Conservation (phyloP, 2,888 invertebrate species). For the Chrysolina americana region DNA sequence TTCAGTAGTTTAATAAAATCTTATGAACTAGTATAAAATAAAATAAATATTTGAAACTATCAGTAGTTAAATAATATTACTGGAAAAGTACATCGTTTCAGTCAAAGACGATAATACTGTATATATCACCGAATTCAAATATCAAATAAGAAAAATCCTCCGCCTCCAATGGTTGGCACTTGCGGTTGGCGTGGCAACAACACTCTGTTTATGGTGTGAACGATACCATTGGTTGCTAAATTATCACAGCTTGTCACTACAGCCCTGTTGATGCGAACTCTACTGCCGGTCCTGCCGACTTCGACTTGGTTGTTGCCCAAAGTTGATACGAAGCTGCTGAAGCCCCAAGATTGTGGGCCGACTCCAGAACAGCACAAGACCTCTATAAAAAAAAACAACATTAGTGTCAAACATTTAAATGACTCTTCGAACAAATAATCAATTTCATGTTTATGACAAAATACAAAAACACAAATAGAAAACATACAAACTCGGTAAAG, state of each 20-base stretch:
- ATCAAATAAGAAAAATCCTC: slow-evolving; percentile 65
- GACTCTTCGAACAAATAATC: not conserved
- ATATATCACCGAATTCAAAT: slow-evolving; percentile 55
- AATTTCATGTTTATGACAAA: no score
- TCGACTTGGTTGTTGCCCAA: slow-evolving; percentile 63
- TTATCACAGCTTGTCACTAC: slow-evolving; percentile 70
- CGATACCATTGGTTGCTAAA: slow-evolving; percentile 73
- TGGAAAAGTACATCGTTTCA: slow-evolving; percentile 20
- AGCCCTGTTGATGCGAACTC: slow-evolving; percentile 64
- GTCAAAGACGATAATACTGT: slow-evolving; percentile 16
- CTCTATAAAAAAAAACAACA: slow-evolving; percentile 61
- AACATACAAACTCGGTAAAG: no score
- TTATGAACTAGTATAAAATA: slow-evolving; percentile 8
- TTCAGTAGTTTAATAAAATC: not conserved
- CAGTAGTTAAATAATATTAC: not conserved
- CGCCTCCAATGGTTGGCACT: slow-evolving; percentile 59
- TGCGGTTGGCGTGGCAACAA: slow-evolving; percentile 67
- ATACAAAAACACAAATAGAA: no score
- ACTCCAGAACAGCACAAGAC: slow-evolving; percentile 68
- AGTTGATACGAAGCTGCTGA: slow-evolving; percentile 65
- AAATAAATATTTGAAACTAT: slow-evolving; percentile 22
- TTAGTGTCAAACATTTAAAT: not conserved
- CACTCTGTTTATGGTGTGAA: slow-evolving; percentile 73
- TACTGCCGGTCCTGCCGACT: slow-evolving; percentile 62
- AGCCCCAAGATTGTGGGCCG: slow-evolving; percentile 66